phyloP scores from a whole-genome alignment of 2,113 vertebrate species.

The Seriola aureovittata region DNA sequence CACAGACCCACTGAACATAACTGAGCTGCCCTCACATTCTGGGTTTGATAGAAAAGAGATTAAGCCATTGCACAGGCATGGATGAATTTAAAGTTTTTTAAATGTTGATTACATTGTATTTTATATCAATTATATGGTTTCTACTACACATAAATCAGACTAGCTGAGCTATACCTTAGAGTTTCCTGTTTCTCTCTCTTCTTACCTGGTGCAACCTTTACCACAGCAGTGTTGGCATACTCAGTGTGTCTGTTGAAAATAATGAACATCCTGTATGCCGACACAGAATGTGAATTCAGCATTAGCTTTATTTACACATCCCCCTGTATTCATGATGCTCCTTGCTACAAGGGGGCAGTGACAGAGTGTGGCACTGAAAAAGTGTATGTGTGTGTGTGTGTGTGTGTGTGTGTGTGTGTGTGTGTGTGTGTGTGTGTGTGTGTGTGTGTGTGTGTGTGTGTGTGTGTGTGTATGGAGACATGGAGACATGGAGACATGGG shows the following conservation, averaged over 20 bases:
- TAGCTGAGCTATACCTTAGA: too few species aligned
- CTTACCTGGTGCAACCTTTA: not conserved
- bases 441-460: constrained; percentile 7
- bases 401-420: constrained; percentile 14
- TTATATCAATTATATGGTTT: not conserved
- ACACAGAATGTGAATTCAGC: not conserved
- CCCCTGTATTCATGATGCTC: not conserved
- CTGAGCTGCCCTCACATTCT: not conserved
- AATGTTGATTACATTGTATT: not conserved
- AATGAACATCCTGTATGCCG: too few species aligned
- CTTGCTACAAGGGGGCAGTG: too few species aligned
- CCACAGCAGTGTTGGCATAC: not conserved
- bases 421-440: constrained; percentile 11
- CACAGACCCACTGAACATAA: not conserved
- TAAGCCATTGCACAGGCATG: too few species aligned
- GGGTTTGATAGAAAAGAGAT: not conserved
- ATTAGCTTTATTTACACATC: not conserved
- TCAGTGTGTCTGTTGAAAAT: not conserved
- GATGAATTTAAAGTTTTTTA: not conserved
- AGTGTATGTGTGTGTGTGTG: not conserved
- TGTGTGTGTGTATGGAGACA: not conserved
- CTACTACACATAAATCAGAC: not conserved
- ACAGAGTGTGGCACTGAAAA: too few species aligned
- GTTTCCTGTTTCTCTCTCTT: not conserved
- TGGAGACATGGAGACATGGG: constrained; percentile 6